Evolutionary conservation across 2,113 vertebrate species (phyloP).

Genomic region (Cynocephalus volans): DNA sequence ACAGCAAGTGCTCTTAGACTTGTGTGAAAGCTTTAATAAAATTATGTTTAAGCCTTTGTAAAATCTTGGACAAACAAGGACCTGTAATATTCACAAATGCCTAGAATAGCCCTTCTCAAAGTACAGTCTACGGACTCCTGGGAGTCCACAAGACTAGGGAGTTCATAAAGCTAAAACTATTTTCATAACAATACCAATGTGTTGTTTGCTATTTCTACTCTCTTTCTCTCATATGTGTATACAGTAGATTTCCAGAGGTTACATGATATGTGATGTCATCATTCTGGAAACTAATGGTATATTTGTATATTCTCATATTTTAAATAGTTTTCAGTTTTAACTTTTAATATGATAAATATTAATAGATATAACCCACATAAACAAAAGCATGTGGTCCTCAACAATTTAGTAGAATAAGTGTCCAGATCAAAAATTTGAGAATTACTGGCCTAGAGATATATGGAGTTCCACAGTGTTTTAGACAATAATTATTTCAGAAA

Average conservation of each 20-base stretch:
- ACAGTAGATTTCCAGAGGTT: neutral
- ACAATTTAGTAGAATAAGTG: neutral
- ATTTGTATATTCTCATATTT: neutral
- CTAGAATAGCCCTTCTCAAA: neutral
- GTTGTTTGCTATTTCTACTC: neutral
- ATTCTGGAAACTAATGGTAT: neutral
- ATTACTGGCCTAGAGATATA: neutral
- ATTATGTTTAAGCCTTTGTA: neutral
- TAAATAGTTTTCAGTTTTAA: slow-evolving; percentile 17
- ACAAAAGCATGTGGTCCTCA: neutral
- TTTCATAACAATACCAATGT: neutral
- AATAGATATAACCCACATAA: neutral
- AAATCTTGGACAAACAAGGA: neutral
- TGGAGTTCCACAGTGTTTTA: neutral
- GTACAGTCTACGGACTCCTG: neutral
- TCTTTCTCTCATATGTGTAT: neutral
- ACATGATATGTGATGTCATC: neutral
- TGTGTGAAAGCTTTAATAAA: neutral
- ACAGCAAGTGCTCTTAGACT: neutral
- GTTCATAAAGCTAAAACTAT: neutral
- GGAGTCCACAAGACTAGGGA: neutral
- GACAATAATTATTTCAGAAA: neutral
- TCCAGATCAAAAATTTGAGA: neutral
- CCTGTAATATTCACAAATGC: neutral
- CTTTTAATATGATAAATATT: neutral